Conservation (phyloP, 2,797 vertebrate genomes). For the Mergus octosetaceus region DNA sequence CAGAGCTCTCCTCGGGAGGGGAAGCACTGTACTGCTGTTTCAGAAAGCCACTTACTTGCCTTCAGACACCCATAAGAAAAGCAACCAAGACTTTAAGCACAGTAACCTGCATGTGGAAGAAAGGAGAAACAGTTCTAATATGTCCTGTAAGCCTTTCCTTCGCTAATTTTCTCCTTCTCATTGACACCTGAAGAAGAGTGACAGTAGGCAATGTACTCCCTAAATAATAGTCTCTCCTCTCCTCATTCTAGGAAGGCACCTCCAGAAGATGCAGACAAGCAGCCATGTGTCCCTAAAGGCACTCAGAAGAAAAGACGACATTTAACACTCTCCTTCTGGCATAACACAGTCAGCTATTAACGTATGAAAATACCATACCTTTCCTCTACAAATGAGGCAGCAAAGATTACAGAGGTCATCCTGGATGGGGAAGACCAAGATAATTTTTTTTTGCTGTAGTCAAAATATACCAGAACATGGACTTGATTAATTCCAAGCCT, state of each 20-base stretch:
- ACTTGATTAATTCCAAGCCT: not conserved
- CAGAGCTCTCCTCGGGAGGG: not conserved
- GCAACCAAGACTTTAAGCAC: not conserved
- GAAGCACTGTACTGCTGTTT: not conserved
- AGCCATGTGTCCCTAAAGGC: not conserved
- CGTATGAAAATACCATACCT: not conserved
- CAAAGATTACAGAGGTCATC: not conserved
- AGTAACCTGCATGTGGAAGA: not conserved
- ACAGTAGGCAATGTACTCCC: not conserved
- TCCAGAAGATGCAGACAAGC: not conserved
- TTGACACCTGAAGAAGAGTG: not conserved
- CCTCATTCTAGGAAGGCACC: not conserved
- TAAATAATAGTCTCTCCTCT: not conserved
- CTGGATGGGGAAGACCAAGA: not conserved
- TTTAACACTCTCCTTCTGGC: not conserved
- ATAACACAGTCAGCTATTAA: not conserved
- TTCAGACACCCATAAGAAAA: not conserved
- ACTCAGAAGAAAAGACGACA: not conserved
- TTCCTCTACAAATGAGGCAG: not conserved
- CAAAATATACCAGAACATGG: not conserved
- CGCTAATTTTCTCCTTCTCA: not conserved
- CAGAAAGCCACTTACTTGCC: not conserved
- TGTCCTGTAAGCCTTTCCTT: not conserved
- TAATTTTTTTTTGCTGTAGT: not conserved
- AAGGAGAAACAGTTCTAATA: not conserved